These are phyloP conservation scores for Sminthopsis crassicaudata DNA, from an alignment of 2,113 vertebrate species.

Conservation along the genomic window DNA sequence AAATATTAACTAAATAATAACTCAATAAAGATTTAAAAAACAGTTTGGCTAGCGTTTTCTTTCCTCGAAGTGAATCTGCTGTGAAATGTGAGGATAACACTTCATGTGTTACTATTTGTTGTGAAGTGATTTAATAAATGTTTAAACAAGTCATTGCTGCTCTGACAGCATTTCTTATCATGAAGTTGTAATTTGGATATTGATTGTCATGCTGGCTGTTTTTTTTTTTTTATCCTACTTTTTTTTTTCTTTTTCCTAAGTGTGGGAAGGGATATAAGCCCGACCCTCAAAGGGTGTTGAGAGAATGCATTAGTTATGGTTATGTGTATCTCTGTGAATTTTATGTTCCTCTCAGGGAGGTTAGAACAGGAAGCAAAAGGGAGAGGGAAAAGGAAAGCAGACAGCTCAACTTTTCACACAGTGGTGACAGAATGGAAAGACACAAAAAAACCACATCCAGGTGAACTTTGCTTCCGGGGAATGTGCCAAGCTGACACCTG, in stretches of 20 bases:
- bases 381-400: neutral
- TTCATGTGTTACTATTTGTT: slow-evolving; percentile 81
- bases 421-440: neutral
- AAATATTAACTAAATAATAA: slow-evolving; percentile 73
- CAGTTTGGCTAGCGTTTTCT: slow-evolving; percentile 68
- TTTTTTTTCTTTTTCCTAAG: slow-evolving; percentile 46
- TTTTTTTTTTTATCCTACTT: neutral
- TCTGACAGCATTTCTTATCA: slow-evolving; percentile 68
- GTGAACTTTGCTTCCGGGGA: neutral
- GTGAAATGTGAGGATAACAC: slow-evolving; percentile 76
- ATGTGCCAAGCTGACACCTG: neutral
- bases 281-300: slow-evolving; percentile 41
- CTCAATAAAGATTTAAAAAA: slow-evolving; percentile 64
- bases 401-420: neutral
- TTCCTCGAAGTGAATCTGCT: slow-evolving; percentile 68
- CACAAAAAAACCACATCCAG: neutral
- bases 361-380: slow-evolving; percentile 5
- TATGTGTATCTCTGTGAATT: neutral
- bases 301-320: neutral
- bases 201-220: slow-evolving; percentile 55
- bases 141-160: slow-evolving; percentile 79
- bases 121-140: slow-evolving; percentile 83
- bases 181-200: slow-evolving; percentile 54
- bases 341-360: neutral
- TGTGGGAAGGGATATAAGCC: neutral